Base-by-base conservation (phyloP, 2,797 vertebrate species). In the Heterohyrax brucei region DNA sequence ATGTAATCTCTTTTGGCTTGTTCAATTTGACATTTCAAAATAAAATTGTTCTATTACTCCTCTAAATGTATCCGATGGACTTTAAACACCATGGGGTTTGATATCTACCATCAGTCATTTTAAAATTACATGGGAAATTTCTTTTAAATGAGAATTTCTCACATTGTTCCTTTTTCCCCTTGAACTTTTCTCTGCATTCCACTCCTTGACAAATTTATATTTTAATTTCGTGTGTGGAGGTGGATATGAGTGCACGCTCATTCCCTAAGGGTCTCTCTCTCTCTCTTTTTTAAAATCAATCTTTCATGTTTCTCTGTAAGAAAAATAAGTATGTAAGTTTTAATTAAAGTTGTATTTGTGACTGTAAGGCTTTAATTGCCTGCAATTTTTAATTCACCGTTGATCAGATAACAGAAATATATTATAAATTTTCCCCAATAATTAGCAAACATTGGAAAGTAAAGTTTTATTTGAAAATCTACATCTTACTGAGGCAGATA, bases 11-110 rank as follows among this genome's bases (percentile, higher is more conserved):
- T 24, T 53, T 13, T 77, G 62, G 44, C 79, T 88, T 91, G 10
- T 89, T 61, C 93, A 82, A 86, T 44, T 44, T 26, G 19, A 72
- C 56, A 85, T 73, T 94, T 93, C 44, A 77, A 96, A 87, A 88
- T 72, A 70, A 93, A 93, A 89, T 16, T 24, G 19, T 24, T 13
- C 0, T 64, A 28, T 61, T 14, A 56, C 5, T 26, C 75, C 53
- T 92, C 68, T 86, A 62, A 84, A 22, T 92, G 16, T 66, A 59
- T 13, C 56, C 46, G 76, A 7, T 62, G 77, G 12, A 76, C 59
- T 82, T 3, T 30, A 79, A 70, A 78, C n/a, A 75, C n/a, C 9
- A 66, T 26, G 84, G 3, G 26, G 61, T 80, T 86, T 83, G 66
- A 33, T n/a, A 8, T 8, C n/a, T 16, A 48, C 13, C 73, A 62